A percentile compares a stretch with the other conserved stretches of the same genome.
Evolutionary conservation across 1,140 invertebrate species (phyloP).

Genomic region (Drosophila guanche): DNA sequence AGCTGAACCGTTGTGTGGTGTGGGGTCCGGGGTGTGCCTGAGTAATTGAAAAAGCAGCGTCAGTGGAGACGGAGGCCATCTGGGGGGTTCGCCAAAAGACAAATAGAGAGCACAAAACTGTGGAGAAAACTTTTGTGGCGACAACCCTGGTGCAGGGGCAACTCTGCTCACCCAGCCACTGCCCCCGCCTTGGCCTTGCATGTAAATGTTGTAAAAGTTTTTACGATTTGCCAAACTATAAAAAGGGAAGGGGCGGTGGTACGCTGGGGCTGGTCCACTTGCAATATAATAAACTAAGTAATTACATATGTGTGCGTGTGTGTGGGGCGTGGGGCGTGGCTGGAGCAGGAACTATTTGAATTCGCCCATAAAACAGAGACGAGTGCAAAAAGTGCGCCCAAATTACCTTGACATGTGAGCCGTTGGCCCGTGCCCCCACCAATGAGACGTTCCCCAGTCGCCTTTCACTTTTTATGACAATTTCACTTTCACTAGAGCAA

Average conservation of each 20-base stretch:
- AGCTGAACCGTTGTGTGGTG: too few relatives aligned
- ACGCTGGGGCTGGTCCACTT: conserved; percentile 17
- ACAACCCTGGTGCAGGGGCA: conserved; percentile 58
- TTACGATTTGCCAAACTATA: conserved; percentile 81
- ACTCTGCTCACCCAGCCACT: conserved; percentile 11
- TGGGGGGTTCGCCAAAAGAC: conserved; percentile 46
- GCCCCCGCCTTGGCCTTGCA: conserved; percentile 35
- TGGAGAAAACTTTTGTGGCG: conserved; percentile 67
- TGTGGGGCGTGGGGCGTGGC: conserved; percentile 37
- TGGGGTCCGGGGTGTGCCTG: conserved; percentile 20
- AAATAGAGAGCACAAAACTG: conserved; percentile 61
- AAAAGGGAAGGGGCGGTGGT: conserved; percentile 42
- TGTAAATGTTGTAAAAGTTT: conserved; percentile 81
- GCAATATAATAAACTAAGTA: conserved; percentile 81
- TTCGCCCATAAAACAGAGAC: conserved; percentile 68
- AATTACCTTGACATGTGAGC: conserved; percentile 78
- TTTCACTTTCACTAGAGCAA: conserved; percentile 65
- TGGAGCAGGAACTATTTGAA: conserved; percentile 64
- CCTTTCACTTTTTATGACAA: conserved; percentile 80
- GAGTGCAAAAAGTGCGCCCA: conserved; percentile 75
- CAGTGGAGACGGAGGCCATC: conserved; percentile 1
- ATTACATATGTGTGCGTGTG: conserved; percentile 60
- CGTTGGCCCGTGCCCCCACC: background rate
- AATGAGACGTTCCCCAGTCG: conserved; percentile 52
- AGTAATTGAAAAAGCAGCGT: conserved; percentile 72